Conservation (phyloP, 1,140 invertebrate species). For the Pararge aegeria region DNA sequence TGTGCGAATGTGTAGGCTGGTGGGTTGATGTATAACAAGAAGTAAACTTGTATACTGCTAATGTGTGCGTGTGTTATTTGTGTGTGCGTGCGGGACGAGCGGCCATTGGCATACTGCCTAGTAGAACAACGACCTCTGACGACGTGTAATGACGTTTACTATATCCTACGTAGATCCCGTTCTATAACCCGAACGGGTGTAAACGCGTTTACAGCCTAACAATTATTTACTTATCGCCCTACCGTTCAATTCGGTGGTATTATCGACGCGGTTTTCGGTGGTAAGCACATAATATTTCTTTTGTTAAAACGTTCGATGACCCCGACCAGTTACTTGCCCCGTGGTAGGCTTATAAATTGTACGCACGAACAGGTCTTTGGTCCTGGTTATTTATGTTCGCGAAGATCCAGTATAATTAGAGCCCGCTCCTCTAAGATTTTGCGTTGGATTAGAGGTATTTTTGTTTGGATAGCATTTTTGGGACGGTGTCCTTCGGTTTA, state of each 20-base stretch:
- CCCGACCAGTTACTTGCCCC: slow-evolving; percentile 14
- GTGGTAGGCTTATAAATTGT: slow-evolving; percentile 7
- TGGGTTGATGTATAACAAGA: too few relatives aligned
- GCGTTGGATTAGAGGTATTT: slow-evolving; percentile 8
- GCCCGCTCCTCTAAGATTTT: slow-evolving; percentile 2
- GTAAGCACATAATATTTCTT: slow-evolving; percentile 17
- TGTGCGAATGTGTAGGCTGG: slow-evolving; percentile 1
- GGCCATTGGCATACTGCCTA: slow-evolving; percentile 74
- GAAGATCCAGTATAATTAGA: slow-evolving; percentile 21
- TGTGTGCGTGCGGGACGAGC: slow-evolving; percentile 55
- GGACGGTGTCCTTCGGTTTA: slow-evolving; percentile 27
- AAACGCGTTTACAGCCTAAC: slow-evolving; percentile 25
- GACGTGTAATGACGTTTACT: slow-evolving; percentile 56
- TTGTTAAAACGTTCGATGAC: slow-evolving; percentile 33
- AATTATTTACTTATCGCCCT: slow-evolving; percentile 6
- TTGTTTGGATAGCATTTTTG: slow-evolving; percentile 23
- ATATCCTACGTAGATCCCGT: slow-evolving; percentile 60
- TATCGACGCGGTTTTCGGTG: slow-evolving; percentile 32
- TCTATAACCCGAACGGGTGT: slow-evolving; percentile 47
- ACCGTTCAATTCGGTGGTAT: slow-evolving; percentile 35
- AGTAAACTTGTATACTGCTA: background rate
- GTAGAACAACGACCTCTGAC: slow-evolving; percentile 73
- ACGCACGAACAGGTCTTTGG: slow-evolving; percentile 15
- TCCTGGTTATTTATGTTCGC: slow-evolving; percentile 14
- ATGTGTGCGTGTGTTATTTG: slow-evolving; percentile 46